Conservation (phyloP, 2,113 vertebrate genomes). For the Nesogale talazaci region DNA sequence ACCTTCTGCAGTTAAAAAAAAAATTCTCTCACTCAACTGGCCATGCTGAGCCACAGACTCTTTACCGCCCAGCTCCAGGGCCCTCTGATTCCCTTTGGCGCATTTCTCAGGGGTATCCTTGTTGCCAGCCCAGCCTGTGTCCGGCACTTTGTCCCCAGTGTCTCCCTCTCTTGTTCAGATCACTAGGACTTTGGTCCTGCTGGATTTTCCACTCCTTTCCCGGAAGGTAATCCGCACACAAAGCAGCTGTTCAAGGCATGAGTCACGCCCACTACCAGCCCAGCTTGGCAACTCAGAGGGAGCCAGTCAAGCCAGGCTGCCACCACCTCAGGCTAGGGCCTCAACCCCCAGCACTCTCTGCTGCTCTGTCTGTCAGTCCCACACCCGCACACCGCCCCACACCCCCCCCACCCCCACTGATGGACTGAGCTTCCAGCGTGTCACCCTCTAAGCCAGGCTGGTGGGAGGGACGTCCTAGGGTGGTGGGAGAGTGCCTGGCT, state of each 20-base stretch:
- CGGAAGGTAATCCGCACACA: background rate
- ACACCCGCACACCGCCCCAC: too few relatives aligned
- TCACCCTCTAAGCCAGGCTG: background rate
- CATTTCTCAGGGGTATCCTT: fast-evolving
- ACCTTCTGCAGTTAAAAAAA: background rate
- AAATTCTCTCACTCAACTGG: background rate
- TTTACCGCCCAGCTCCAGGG: background rate
- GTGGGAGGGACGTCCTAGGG: background rate
- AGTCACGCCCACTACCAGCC: background rate
- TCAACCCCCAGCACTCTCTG: background rate
- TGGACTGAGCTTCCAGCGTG: background rate
- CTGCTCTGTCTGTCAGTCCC: background rate
- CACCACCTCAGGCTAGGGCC: background rate
- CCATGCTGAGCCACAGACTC: background rate
- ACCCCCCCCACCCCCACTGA: fast-evolving
- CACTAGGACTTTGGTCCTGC: background rate
- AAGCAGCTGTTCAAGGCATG: fast-evolving
- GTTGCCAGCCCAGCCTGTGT: background rate
- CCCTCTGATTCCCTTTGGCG: fast-evolving
- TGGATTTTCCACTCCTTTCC: background rate
- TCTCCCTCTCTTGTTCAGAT: background rate
- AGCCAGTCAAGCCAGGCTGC: background rate
- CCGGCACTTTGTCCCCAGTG: fast-evolving
- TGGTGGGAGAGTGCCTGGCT: fast-evolving
- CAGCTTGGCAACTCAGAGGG: background rate